phyloP scores from a whole-genome alignment of 2,113 vertebrate genomes.

The Baryphthengus martii region DNA sequence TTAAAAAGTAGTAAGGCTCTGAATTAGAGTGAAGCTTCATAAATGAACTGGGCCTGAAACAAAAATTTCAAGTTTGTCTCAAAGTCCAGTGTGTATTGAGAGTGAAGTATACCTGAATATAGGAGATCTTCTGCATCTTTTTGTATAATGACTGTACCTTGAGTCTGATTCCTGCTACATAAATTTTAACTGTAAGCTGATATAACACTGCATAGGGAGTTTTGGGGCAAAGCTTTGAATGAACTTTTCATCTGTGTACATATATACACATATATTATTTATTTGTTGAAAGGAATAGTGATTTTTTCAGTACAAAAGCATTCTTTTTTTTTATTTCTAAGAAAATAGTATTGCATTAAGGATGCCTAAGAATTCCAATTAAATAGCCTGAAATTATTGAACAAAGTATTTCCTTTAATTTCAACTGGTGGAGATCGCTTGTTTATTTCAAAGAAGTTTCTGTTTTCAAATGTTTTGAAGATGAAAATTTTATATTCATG shows the following conservation, averaged over 20 bases:
- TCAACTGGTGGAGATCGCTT: neutral
- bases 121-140: neutral
- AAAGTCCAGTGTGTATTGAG: neutral
- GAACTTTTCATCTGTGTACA: neutral
- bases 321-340: neutral
- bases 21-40: slow-evolving; percentile 34
- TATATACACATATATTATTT: neutral
- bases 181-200: neutral
- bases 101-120: neutral
- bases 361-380: neutral
- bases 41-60: slow-evolving; percentile 3
- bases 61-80: neutral
- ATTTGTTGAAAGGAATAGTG: neutral
- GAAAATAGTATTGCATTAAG: neutral
- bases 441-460: neutral
- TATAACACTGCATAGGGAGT: neutral
- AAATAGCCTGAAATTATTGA: neutral
- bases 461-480: neutral
- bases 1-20: slow-evolving; percentile 30
- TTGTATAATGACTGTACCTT: neutral
- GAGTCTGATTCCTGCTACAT: neutral
- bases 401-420: neutral
- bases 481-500: neutral
- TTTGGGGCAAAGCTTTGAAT: neutral
- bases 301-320: neutral